Conservation (phyloP, 2,797 vertebrate genomes). For the Huso huso region DNA sequence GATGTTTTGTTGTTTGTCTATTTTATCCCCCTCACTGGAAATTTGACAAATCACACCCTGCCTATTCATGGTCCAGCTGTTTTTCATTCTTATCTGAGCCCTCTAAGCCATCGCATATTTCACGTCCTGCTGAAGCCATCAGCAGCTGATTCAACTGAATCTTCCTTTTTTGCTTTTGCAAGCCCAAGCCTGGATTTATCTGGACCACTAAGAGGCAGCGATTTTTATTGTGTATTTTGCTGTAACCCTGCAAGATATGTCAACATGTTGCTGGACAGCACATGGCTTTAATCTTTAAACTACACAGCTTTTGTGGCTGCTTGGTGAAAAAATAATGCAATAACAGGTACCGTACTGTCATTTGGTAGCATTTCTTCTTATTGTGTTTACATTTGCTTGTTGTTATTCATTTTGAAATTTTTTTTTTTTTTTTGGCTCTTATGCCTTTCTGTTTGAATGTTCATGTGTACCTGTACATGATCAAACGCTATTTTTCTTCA, state of each 20-base stretch:
- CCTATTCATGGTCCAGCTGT: background rate
- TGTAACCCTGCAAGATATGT: background rate
- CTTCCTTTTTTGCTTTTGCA: background rate
- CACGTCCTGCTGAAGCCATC: conserved; percentile 3
- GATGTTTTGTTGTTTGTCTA: no score
- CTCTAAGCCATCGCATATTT: background rate
- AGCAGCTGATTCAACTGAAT: conserved; percentile 14
- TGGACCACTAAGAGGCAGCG: background rate
- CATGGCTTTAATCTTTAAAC: background rate
- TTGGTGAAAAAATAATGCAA: background rate
- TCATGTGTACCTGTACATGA: no score
- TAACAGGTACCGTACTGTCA: background rate
- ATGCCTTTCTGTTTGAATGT: no score
- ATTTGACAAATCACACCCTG: background rate
- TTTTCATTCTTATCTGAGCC: background rate
- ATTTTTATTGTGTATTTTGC: background rate
- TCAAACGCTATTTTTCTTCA: no score
- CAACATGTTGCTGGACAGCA: background rate
- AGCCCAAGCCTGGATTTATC: conserved; percentile 3
- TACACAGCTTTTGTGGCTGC: background rate
- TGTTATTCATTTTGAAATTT: no score
- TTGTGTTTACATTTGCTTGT: no score
- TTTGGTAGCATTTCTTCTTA: background rate
- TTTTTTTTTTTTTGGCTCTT: no score
- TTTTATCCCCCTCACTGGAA: no score